These are phyloP conservation scores for Fratercula arctica DNA, from an alignment of 2,797 vertebrate species.

Conservation along the genomic window DNA sequence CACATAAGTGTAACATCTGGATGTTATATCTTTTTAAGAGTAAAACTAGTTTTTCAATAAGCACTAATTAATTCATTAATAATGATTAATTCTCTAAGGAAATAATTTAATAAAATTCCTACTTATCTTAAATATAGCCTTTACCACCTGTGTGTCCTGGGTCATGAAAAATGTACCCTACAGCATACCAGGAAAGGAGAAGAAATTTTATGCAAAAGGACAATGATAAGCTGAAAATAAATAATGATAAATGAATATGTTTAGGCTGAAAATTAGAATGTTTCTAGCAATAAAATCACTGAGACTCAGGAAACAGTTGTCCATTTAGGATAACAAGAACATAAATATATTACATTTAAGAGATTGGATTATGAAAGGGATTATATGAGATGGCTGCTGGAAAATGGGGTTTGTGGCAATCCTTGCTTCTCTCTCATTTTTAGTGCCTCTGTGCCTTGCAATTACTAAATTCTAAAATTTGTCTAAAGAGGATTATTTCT, in stretches of 20 bases:
- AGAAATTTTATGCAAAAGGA: background rate
- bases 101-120: background rate
- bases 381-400: background rate
- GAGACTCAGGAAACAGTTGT: background rate
- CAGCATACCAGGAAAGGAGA: background rate
- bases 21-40: background rate
- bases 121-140: fast-evolving
- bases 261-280: background rate
- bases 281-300: background rate
- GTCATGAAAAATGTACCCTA: background rate
- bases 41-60: background rate
- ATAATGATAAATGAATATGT: background rate
- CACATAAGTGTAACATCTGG: fast-evolving
- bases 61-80: background rate
- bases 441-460: background rate
- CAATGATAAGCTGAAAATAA: background rate
- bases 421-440: background rate
- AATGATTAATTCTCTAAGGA: background rate
- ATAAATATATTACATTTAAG: background rate
- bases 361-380: background rate
- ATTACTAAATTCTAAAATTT: background rate
- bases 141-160: fast-evolving
- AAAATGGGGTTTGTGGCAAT: background rate
- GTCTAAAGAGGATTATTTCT: background rate
- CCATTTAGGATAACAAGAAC: background rate